Percentiles rank a stretch among this genome's conserved stretches.
Evolutionary conservation across 2,888 invertebrate genomes (phyloP).

Genomic region (Pimpla rufipes): DNA sequence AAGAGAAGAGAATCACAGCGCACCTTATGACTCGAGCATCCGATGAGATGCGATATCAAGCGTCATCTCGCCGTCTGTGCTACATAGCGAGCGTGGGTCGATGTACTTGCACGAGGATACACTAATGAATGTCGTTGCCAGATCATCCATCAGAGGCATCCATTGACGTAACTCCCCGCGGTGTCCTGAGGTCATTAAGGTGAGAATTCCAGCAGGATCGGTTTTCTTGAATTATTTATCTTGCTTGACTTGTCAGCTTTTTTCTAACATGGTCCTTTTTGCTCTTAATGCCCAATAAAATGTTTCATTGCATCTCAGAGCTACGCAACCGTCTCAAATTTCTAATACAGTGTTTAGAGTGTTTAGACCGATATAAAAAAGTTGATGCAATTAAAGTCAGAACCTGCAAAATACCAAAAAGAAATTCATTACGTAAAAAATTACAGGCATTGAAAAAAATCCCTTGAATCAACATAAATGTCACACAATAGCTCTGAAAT

Average conservation of each 20-base stretch:
- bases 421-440: not conserved
- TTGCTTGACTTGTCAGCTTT: not conserved
- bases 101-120: not conserved
- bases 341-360: not conserved
- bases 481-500: not conserved
- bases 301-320: not conserved
- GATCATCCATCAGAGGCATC: not conserved
- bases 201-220: not conserved
- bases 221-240: not conserved
- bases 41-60: constrained; percentile 33
- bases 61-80: not conserved
- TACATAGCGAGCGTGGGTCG: not conserved
- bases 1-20: not conserved
- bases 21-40: not conserved
- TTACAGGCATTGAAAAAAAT: too few relatives aligned
- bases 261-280: not conserved
- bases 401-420: not conserved
- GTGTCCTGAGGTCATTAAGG: not conserved
- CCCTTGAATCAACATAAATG: too few relatives aligned
- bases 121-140: constrained; percentile 5
- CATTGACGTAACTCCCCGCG: not conserved
- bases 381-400: not conserved
- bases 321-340: not conserved
- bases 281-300: not conserved
- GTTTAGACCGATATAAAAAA: not conserved